Conservation (phyloP, 2,113 vertebrate species). For the Syngnathoides biaculeatus region DNA sequence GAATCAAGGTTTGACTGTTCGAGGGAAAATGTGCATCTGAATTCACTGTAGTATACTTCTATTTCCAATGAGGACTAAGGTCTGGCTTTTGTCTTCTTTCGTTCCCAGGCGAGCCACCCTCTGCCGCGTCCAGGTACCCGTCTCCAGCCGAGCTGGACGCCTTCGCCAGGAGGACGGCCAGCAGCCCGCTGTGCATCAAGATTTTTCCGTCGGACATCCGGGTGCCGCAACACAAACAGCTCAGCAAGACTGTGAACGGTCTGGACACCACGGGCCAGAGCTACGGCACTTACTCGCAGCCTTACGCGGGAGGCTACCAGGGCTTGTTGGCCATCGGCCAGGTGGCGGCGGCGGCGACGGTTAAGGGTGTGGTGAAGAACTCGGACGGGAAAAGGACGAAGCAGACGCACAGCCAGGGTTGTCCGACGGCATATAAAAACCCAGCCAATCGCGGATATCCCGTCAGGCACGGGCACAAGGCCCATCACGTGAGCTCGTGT, state of each 20-base stretch:
- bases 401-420: slow-evolving; percentile 79
- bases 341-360: slow-evolving; percentile 59
- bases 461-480: slow-evolving; percentile 77
- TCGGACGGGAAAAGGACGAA: slow-evolving; percentile 90
- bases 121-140: slow-evolving; percentile 83
- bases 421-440: slow-evolving; percentile 84
- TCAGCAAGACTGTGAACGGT: slow-evolving; percentile 90
- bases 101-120: slow-evolving; percentile 77
- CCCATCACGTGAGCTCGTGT: slow-evolving; percentile 71
- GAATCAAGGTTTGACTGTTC: too few species aligned
- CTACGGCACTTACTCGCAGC: slow-evolving; percentile 81
- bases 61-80: background rate
- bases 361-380: slow-evolving; percentile 83
- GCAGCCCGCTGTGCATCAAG: slow-evolving; percentile 92
- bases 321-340: slow-evolving; percentile 86
- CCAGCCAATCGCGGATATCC: slow-evolving; percentile 75
- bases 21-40: too few species aligned
- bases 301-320: slow-evolving; percentile 79
- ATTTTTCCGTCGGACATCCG: slow-evolving; percentile 94
- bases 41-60: too few species aligned
- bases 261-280: slow-evolving; percentile 87
- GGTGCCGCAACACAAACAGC: slow-evolving; percentile 96
- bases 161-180: slow-evolving; percentile 92
- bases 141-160: slow-evolving; percentile 94
- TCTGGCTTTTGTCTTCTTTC: slow-evolving; percentile 12